Evolutionary conservation across 2,797 vertebrate genomes (phyloP), one percentile per base, ranked within the genome.

Genomic region (Sphaeramia orbicularis): DNA sequence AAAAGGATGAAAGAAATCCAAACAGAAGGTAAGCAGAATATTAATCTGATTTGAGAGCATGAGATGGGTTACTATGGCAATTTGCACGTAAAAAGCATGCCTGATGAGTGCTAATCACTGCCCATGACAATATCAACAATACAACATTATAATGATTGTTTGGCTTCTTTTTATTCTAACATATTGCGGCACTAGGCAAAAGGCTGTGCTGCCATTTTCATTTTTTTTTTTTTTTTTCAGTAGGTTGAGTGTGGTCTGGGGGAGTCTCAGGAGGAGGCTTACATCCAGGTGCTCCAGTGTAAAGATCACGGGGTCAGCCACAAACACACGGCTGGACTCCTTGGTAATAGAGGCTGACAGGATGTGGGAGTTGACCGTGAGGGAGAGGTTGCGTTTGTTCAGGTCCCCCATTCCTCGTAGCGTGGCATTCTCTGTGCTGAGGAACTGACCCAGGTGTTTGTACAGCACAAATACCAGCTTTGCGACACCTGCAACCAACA

Each of bases 401-500:
- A 59, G 74, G 54, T 92, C 89, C 44, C 84, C 82, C 71, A 79
- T 70, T 21, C 97, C 87, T 81, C 96, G 96, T 71, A 99, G 94
- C 12, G 97, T 98, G 58, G 97, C 96, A 1, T 99, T 99, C 87
- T 99, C 98, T 0, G 96, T 98, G 82, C 96, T 98, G 35, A 99
- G 95, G 78, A 99, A 99, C 79, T 95, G 96, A 42, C 98, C 97
- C 88, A 99, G 90, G 74, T 96, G 97, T 89, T 98, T 98, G 87
- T 99, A 99, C 65, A 99, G 95, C 55, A 99, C 97, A 90, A 99
- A 99, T n/a, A 99, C 97, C 90, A 99, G 93, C 89, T 99, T 99
- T 59, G 97, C 97, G 71, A 97, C 94, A 40, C 97, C 97, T 98
- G 84, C 16, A 80, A 52, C 6, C 10, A 4, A 30, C 57, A 65